A percentile compares a stretch with the other conserved stretches of the same genome.
phyloP scores from a whole-genome alignment of 2,888 invertebrate genomes.

The Malacosoma neustria region DNA sequence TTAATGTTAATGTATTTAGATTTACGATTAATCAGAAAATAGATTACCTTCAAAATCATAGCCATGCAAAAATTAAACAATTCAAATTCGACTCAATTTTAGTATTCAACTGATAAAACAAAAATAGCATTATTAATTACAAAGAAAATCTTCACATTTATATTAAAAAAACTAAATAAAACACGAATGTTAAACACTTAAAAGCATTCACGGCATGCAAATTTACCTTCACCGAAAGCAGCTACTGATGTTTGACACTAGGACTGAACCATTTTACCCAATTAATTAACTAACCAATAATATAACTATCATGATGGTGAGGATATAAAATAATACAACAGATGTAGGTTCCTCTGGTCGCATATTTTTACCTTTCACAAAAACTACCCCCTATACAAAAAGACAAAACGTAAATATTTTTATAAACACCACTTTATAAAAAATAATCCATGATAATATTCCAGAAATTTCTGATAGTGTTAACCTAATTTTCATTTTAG shows the following conservation, averaged over 20 bases:
- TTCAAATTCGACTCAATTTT: too few species aligned
- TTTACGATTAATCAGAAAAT: slow-evolving; percentile 32
- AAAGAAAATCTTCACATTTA: slow-evolving; percentile 2
- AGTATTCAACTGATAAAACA: neutral
- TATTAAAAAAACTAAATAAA: slow-evolving; percentile 16
- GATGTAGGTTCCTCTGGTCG: slow-evolving; percentile 34
- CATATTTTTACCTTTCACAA: slow-evolving; percentile 3
- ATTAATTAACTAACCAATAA: slow-evolving; percentile 16
- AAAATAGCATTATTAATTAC: neutral
- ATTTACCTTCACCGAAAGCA: slow-evolving; percentile 67
- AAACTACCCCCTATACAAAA: neutral
- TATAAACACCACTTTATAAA: too few species aligned
- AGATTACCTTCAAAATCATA: slow-evolving; percentile 32
- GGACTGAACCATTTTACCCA: slow-evolving; percentile 44
- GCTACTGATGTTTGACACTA: slow-evolving; percentile 51
- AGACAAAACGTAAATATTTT: too few species aligned
- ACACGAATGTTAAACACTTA: slow-evolving; percentile 28
- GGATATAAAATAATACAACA: slow-evolving; percentile 19
- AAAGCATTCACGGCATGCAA: slow-evolving; percentile 60
- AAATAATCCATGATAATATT: too few species aligned
- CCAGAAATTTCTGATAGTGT: too few species aligned
- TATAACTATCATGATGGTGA: slow-evolving; percentile 30
- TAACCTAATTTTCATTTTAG: too few species aligned
- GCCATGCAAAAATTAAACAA: slow-evolving; percentile 32
- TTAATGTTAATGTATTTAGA: too few species aligned